phyloP scores from a whole-genome alignment of 1,140 invertebrate genomes.

The Cecropterus lyciades region DNA sequence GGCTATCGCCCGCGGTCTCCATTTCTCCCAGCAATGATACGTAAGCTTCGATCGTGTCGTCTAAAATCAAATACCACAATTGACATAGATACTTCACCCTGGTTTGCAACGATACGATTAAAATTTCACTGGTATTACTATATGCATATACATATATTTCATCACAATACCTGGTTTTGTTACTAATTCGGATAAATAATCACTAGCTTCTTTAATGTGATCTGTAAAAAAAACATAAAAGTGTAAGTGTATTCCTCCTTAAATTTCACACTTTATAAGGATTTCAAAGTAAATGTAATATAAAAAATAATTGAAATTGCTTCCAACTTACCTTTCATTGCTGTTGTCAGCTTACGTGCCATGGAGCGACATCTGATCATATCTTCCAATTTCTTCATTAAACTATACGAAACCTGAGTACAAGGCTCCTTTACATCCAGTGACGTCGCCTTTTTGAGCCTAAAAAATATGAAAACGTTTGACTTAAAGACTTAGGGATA shows the following conservation, averaged over 20 bases:
- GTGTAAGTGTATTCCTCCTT: no score
- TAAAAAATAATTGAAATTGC: no score
- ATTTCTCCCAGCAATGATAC: slow-evolving; percentile 65
- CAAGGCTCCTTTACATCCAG: slow-evolving; percentile 49
- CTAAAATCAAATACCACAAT: slow-evolving; percentile 38
- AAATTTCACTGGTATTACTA: no score
- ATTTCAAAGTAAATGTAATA: no score
- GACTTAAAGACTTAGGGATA: no score
- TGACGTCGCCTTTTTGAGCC: slow-evolving; percentile 56
- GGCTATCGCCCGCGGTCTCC: slow-evolving; percentile 58
- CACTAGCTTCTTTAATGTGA: slow-evolving; percentile 56
- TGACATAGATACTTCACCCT: no score
- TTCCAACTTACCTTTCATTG: slow-evolving; percentile 61
- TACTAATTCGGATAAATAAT: slow-evolving; percentile 60
- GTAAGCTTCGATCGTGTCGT: slow-evolving; percentile 68
- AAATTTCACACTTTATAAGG: no score
- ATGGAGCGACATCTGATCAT: slow-evolving; percentile 57
- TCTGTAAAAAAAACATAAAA: slow-evolving; percentile 50
- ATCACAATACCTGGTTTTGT: slow-evolving; percentile 57
- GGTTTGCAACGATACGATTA: no score
- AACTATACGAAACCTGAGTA: slow-evolving; percentile 43
- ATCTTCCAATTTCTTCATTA: slow-evolving; percentile 62
- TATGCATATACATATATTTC: no score
- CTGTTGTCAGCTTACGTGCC: slow-evolving; percentile 58
- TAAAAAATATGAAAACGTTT: slow-evolving; percentile 29